Base-by-base conservation (phyloP, 2,113 vertebrate genomes). In the Ptilonorhynchus violaceus region DNA sequence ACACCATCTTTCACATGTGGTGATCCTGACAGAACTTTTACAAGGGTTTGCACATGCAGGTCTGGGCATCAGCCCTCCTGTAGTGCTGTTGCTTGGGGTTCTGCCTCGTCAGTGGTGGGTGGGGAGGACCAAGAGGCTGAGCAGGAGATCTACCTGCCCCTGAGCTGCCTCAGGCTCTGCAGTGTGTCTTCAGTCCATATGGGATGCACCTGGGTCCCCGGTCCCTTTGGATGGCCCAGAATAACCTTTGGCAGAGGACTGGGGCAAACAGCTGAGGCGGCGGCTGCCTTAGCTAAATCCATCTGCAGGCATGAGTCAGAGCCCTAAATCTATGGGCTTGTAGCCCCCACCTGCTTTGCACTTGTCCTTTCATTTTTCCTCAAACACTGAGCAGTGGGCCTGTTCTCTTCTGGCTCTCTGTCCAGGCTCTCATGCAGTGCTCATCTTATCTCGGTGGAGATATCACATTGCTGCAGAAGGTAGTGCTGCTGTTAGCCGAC, bases 261-360 rank as follows among this genome's bases (percentile, higher is more conserved):
- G 55, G 50, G 55, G 50, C 68, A 93, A 91, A 74, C 86, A 97
- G 91, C 95, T 95, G 96, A 95, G 75, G 42, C 11, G 16, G 47
- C 0, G 60, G 47, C 88, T 93, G 92, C 82, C 63, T 80, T 74
- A 53, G 55, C 46, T 93, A 92, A 93, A 94, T 92, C 79, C 76
- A 88, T 94, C 72, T 80, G 41, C 63, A 89, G 64, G 35, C 81
- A 44, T 92, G 85, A 94, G 66, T 92, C 90, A 97, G 85, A 94
- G 35, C 39, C 63, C 63, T 94, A 91, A 93, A 93, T 89, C 82
- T 62, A 35, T 41, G 42, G 27, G 24, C 52, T 93, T 74, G 47
- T n/a, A 41, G 70, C 35, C 31, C 8, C 85, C 85, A 96, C 85
- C 93, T 95, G 75, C 88, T 88, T 84, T 53, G 21, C 85, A 88